phyloP scores from a whole-genome alignment of 2,113 vertebrate species.

The Paraplagusia blochii region DNA sequence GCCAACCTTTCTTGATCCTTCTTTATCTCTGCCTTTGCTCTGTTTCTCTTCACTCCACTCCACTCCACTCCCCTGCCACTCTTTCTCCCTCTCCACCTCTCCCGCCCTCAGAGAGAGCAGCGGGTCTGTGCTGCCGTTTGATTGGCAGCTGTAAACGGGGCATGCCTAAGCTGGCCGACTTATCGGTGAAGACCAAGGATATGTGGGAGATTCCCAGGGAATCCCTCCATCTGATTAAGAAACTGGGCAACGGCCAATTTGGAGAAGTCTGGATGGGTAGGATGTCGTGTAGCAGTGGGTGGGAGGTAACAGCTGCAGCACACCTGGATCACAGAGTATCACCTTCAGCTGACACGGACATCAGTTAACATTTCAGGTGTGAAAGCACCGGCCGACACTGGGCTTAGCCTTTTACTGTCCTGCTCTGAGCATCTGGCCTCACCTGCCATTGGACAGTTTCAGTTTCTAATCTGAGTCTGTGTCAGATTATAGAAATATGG shows the following conservation, averaged over 20 bases:
- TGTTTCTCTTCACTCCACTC: slow-evolving; percentile 22
- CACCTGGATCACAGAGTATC: slow-evolving; percentile 42
- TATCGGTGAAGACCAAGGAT: slow-evolving; percentile 94
- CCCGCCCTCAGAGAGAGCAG: slow-evolving; percentile 79
- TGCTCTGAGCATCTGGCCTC: slow-evolving; percentile 2
- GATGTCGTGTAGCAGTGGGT: slow-evolving; percentile 36
- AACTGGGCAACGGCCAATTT: slow-evolving; percentile 90
- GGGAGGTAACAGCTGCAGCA: slow-evolving; percentile 34
- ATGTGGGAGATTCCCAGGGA: slow-evolving; percentile 93
- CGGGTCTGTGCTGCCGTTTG: slow-evolving; percentile 87
- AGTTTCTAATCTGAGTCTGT: slow-evolving; percentile 13
- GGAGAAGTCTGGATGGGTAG: slow-evolving; percentile 96
- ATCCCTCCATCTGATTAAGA: slow-evolving; percentile 90
- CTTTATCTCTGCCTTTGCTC: slow-evolving; percentile 42
- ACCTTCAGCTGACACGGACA: slow-evolving; percentile 15
- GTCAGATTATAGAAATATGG: slow-evolving; percentile 1
- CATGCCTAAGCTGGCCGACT: slow-evolving; percentile 88
- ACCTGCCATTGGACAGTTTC: slow-evolving; percentile 5
- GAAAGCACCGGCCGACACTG: slow-evolving; percentile 11
- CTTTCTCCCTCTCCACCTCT: slow-evolving; percentile 8
- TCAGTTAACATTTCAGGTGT: slow-evolving; percentile 20
- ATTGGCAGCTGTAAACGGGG: slow-evolving; percentile 86
- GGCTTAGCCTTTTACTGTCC: slow-evolving; percentile 23
- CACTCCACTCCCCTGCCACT: slow-evolving; percentile 34
- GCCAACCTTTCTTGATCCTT: slow-evolving; percentile 43